Evolutionary conservation across 1,140 invertebrate genomes (phyloP).

Genomic region (Oncopodura yosiiana): DNA sequence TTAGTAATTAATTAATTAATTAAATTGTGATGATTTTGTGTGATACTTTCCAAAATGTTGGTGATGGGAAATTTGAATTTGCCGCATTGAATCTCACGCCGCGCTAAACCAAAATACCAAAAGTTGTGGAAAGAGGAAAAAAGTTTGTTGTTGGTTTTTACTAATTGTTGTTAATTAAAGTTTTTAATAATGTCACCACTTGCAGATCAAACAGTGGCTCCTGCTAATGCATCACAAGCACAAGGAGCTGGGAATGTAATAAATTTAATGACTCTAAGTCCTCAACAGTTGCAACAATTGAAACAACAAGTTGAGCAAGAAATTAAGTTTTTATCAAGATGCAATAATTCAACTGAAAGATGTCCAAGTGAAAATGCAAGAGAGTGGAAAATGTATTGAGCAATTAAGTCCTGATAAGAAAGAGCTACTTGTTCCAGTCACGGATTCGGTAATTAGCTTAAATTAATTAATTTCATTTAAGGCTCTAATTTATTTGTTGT

Average conservation of each 20-base stretch:
- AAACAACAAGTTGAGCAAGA: constrained; percentile 85
- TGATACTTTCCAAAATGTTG: too few species aligned
- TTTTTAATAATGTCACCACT: too few species aligned
- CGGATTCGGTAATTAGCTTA: constrained; percentile 58
- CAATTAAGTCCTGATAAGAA: constrained; percentile 62
- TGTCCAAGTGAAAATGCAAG: constrained; percentile 78
- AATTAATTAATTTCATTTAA: constrained; percentile 30
- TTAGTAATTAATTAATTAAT: too few species aligned
- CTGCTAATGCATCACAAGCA: too few species aligned
- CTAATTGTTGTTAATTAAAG: too few species aligned
- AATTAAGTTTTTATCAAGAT: constrained; percentile 70
- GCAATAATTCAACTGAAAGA: constrained; percentile 79
- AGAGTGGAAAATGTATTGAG: constrained; percentile 72
- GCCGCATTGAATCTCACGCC: too few species aligned
- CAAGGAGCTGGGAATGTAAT: constrained; percentile 30
- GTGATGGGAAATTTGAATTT: too few species aligned
- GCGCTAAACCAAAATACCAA: too few species aligned
- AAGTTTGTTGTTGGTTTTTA: too few species aligned
- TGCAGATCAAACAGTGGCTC: too few species aligned
- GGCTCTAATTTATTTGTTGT: neutral
- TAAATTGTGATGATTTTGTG: too few species aligned
- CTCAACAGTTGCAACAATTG: constrained; percentile 39
- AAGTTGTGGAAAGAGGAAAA: too few species aligned
- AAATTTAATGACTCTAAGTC: constrained; percentile 29
- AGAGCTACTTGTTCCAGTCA: constrained; percentile 79